Evolutionary conservation across 2,888 invertebrate genomes (phyloP), one percentile per base, ranked within the genome.

Genomic region (Hipparchia semele): DNA sequence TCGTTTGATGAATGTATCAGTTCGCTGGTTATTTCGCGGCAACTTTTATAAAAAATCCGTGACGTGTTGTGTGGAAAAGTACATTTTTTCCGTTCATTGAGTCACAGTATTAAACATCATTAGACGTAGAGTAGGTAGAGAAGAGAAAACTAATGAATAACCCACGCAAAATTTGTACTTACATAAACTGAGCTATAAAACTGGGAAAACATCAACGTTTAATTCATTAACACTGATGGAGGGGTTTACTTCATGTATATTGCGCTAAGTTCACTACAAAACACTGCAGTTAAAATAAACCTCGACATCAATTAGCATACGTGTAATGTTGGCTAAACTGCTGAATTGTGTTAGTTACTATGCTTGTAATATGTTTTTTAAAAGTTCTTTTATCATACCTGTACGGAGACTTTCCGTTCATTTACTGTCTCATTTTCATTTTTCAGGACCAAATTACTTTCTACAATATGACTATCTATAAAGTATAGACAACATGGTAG

Each of bases 1-100:
- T 83, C 82, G 83, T 87, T 89, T 91, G 89, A 90, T 89, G 86
- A 87, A 91, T 90, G 87, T 87, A 87, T 88, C 85, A 86, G 87
- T 83, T 78, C 79, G 81, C 83, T 80, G 84, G 83, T 84, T 86
- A 87, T 89, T 87, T 87, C 87, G 87, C 82, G 86, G 85, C 73
- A 80, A 82, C 83, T 84, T 84, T 86, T 76, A 79, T 81, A 82
- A 85, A 86, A 83, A 77, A 84, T 81, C 81, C 81, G 75, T 81
- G 80, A 82, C 81, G 80, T 82, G 78, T 75, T 79, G 80, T 79
- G 79, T 76, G 79, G 77, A 80, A 82, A 80, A 83, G 77, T 80
- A 75, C 79, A 79, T 83, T 77, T 60, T 83, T 83, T 81, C 77
- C 75, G 75, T 77, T 82, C 80, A 83, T 82, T 81, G 76, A 81